A percentile compares a stretch with the other conserved stretches of the same genome.
phyloP scores from a whole-genome alignment of 2,797 vertebrate genomes.

The Platyrinchus mystaceus region DNA sequence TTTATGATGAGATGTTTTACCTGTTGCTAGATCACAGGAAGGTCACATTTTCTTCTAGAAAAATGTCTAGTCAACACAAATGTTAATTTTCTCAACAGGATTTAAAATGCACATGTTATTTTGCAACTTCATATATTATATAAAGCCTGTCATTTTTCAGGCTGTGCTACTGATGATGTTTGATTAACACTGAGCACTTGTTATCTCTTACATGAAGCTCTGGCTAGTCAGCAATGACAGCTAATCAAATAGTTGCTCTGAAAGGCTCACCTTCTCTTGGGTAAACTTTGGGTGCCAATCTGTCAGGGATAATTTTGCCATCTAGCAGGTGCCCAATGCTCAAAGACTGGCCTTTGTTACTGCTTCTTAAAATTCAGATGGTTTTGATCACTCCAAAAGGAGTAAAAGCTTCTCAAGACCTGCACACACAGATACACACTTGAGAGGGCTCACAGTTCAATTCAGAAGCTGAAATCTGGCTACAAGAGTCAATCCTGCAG shows the following conservation, averaged over 20 bases:
- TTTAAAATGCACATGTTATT: slow-evolving; percentile 30
- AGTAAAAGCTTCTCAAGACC: neutral
- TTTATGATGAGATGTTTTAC: neutral
- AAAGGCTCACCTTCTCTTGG: neutral
- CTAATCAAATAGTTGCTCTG: neutral
- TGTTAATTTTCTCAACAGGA: slow-evolving; percentile 47
- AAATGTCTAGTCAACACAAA: slow-evolving; percentile 39
- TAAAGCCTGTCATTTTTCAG: slow-evolving; percentile 57
- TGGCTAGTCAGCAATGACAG: neutral
- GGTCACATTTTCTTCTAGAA: slow-evolving; percentile 20
- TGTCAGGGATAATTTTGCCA: neutral
- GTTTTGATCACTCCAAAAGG: neutral
- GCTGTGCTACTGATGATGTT: slow-evolving; percentile 12
- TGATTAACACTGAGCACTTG: slow-evolving; percentile 45
- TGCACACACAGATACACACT: neutral
- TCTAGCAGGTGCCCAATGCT: neutral
- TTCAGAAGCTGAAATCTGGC: neutral
- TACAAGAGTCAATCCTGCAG: neutral
- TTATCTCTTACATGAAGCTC: neutral
- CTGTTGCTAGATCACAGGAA: slow-evolving; percentile 1
- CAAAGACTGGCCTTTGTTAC: neutral
- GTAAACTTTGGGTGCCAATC: neutral
- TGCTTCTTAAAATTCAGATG: neutral
- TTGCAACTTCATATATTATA: slow-evolving; percentile 46
- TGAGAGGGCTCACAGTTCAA: neutral